Conservation (phyloP, 30 jellyfish, hydroid and myxozoan species). For the Nemopilema nomurai region DNA sequence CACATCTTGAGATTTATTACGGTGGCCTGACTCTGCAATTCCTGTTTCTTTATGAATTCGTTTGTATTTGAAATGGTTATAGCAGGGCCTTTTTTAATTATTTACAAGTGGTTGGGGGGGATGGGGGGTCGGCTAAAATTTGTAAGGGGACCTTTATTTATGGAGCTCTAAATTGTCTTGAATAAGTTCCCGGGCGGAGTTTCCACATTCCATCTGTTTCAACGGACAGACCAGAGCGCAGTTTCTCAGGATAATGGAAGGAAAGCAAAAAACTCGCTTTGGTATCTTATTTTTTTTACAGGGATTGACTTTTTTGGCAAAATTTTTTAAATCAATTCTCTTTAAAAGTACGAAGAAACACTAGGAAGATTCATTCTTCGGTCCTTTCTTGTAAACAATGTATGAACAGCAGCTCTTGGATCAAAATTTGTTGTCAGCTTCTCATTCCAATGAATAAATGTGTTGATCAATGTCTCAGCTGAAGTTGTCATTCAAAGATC, state of each 20-base stretch:
- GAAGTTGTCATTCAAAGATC: slow-evolving; percentile 31
- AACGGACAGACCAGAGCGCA: background rate
- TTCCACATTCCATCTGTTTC: slow-evolving; percentile 11
- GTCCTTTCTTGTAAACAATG: slow-evolving; percentile 33
- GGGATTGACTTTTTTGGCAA: slow-evolving; percentile 9
- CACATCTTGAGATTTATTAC: no score
- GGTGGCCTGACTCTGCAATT: no score
- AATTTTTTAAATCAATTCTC: background rate
- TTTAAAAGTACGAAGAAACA: slow-evolving; percentile 19
- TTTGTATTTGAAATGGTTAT: no score
- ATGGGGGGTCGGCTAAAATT: no score
- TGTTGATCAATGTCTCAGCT: slow-evolving; percentile 33
- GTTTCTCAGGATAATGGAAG: background rate
- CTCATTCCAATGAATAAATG: slow-evolving; percentile 46
- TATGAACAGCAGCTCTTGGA: slow-evolving; percentile 55
- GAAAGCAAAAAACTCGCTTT: background rate
- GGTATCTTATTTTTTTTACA: background rate
- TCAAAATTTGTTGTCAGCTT: slow-evolving; percentile 26
- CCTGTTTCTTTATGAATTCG: no score
- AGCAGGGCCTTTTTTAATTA: slow-evolving; percentile 17
- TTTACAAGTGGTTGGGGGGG: slow-evolving; percentile 28
- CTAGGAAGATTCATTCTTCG: slow-evolving; percentile 26
- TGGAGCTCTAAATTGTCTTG: slow-evolving; percentile 18
- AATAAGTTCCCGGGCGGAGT: background rate
- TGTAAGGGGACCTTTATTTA: slow-evolving; percentile 18